A percentile compares a stretch with the other conserved stretches of the same genome.
phyloP scores from a whole-genome alignment of 2,113 vertebrate genomes.

The Actenoides lindsayi region DNA sequence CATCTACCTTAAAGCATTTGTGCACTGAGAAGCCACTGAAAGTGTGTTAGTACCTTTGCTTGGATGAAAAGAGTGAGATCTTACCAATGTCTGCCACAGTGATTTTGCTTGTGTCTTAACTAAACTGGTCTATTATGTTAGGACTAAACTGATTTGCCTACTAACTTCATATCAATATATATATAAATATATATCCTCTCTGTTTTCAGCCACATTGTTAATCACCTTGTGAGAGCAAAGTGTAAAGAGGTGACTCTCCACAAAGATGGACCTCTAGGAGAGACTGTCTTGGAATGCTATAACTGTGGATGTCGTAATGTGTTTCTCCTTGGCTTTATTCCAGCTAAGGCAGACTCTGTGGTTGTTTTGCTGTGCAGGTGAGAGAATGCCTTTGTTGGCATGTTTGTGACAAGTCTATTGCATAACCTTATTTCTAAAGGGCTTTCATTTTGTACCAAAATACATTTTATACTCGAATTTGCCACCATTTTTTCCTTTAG shows the following conservation, averaged over 20 bases:
- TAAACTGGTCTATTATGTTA: not conserved
- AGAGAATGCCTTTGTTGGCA: not conserved
- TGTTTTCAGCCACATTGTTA: slow-evolving; percentile 92
- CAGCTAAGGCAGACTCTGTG: slow-evolving; percentile 96
- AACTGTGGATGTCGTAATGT: slow-evolving; percentile 98
- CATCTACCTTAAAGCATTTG: not conserved
- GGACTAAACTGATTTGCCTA: not conserved
- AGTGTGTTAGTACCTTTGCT: not conserved
- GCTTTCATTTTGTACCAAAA: not conserved
- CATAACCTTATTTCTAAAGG: not conserved
- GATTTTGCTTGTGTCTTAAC: not conserved
- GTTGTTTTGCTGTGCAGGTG: slow-evolving; percentile 97
- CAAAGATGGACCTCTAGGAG: slow-evolving; percentile 95
- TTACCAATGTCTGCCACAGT: fast-evolving
- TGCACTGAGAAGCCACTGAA: not conserved
- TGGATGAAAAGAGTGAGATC: not conserved
- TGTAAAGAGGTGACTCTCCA: slow-evolving; percentile 99
- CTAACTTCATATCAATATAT: not conserved
- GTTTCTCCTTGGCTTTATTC: slow-evolving; percentile 98
- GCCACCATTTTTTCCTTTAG: not conserved
- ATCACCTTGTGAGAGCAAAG: slow-evolving; percentile 96
- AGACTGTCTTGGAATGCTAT: slow-evolving; percentile 97
- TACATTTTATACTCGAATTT: fast-evolving
- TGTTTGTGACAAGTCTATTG: not conserved
- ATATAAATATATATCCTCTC: not conserved